These are phyloP conservation scores for Heptranchias perlo DNA, from an alignment of 2,113 vertebrate species.

Conservation along the genomic window DNA sequence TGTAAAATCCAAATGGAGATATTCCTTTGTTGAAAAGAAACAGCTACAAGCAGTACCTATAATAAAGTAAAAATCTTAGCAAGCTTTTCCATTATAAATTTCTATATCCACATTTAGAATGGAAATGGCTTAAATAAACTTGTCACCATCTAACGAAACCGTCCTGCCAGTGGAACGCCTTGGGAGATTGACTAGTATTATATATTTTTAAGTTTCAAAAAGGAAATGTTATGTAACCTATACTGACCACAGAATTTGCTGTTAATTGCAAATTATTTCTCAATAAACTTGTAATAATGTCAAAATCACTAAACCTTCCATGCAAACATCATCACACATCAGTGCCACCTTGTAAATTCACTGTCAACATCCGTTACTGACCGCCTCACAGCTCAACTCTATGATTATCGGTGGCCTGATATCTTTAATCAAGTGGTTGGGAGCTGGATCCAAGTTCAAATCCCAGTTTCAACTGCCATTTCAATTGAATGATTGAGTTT, in stretches of 20 bases:
- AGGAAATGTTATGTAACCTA: not conserved
- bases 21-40: not conserved
- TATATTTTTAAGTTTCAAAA: not conserved
- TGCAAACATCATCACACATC: not conserved
- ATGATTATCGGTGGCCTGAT: not conserved
- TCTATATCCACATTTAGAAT: not conserved
- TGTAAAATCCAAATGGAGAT: not conserved
- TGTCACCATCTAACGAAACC: not conserved
- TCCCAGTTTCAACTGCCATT: not conserved
- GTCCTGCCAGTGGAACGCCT: not conserved
- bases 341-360: not conserved
- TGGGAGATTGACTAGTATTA: not conserved
- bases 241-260: not conserved
- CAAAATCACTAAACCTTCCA: not conserved
- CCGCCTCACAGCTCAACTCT: not conserved
- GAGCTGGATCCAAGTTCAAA: not conserved
- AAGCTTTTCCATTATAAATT: not conserved
- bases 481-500: not conserved
- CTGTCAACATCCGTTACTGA: not conserved
- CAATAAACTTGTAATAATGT: not conserved
- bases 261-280: conserved; percentile 8
- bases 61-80: not conserved
- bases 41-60: not conserved
- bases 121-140: not conserved
- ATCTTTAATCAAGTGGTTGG: not conserved